Evolutionary conservation across 1,140 invertebrate genomes (phyloP).

Genomic region (Cepaea nemoralis): DNA sequence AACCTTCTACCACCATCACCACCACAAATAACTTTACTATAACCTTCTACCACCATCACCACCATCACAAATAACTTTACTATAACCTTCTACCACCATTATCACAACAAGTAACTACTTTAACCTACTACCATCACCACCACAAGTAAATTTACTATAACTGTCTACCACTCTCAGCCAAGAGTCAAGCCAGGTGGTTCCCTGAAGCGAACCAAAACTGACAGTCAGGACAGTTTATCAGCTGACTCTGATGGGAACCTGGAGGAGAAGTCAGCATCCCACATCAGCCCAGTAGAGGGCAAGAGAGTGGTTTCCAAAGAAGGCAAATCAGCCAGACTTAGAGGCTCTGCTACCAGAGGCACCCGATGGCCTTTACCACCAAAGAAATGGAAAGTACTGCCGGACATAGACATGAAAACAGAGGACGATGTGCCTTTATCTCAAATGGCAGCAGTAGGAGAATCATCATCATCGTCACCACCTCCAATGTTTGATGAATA

Average conservation of each 20-base stretch:
- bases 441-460: background rate
- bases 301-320: conserved; percentile 52
- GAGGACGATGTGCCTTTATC: conserved; percentile 9
- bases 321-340: conserved; percentile 35
- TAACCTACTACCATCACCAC: background rate
- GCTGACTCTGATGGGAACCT: conserved; percentile 42
- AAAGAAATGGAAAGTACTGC: background rate
- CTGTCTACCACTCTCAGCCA: background rate
- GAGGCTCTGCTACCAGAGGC: background rate
- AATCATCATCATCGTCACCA: background rate
- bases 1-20: no score
- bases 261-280: conserved; percentile 31
- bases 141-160: background rate
- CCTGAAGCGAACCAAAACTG: background rate
- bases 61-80: no score
- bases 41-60: no score
- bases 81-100: no score
- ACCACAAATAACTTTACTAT: no score
- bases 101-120: background rate
- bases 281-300: conserved; percentile 44
- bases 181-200: background rate
- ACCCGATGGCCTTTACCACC: background rate
- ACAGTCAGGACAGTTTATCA: conserved; percentile 7
- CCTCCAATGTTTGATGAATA: background rate
- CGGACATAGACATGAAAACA: conserved; percentile 18